A percentile compares a stretch with the other conserved stretches of the same genome.
Conservation (phyloP, 2,888 invertebrate genomes). For the Stramonita haemastoma region DNA sequence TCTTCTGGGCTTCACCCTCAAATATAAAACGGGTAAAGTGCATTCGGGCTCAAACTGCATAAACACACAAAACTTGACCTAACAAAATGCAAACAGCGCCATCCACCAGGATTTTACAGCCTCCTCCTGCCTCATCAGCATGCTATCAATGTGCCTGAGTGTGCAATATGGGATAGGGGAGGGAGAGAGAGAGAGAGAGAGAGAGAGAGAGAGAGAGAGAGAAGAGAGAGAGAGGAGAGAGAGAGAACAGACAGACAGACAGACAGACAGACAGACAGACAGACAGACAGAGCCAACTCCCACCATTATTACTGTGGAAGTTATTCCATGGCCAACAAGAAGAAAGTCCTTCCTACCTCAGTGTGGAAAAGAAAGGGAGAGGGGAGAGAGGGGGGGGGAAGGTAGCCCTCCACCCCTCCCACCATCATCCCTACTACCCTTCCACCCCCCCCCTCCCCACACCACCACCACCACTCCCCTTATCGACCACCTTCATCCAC, state of each 20-base stretch:
- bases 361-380: neutral
- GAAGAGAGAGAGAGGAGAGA: too few relatives aligned
- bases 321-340: neutral
- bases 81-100: too few relatives aligned
- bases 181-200: too few relatives aligned
- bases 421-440: too few relatives aligned
- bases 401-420: neutral
- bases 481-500: neutral
- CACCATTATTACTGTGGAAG: neutral
- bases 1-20: too few relatives aligned
- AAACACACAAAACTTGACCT: too few relatives aligned
- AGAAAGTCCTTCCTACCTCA: neutral
- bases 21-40: too few relatives aligned
- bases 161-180: neutral
- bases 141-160: neutral
- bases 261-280: neutral
- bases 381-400: neutral
- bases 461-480: too few relatives aligned
- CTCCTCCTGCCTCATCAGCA: too few relatives aligned
- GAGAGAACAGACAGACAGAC: neutral
- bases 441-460: neutral
- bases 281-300: neutral
- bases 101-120: too few relatives aligned
- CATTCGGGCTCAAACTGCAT: too few relatives aligned
- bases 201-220: neutral